Evolutionary conservation across 2,888 invertebrate species (phyloP).

Genomic region (Alsophila aescularia): DNA sequence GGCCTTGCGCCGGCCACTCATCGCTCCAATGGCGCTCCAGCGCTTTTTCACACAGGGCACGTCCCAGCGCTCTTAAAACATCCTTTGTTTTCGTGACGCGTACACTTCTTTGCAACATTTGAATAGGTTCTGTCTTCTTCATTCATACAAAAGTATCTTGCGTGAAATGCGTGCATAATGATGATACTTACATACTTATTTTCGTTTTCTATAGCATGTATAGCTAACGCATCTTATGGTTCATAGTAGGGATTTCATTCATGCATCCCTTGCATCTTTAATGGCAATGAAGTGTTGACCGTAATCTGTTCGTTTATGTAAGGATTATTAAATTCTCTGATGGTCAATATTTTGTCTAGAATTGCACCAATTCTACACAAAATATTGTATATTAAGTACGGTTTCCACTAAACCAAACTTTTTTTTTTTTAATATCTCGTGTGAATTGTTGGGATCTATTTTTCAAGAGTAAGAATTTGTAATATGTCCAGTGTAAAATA

Average conservation of each 20-base stretch:
- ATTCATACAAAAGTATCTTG: not conserved
- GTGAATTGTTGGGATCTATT: too few species aligned
- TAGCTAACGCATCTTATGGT: too few species aligned
- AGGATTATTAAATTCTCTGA: too few species aligned
- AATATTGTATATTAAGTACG: too few species aligned
- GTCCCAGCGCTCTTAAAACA: conserved; percentile 43
- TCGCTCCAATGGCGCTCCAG: conserved; percentile 41
- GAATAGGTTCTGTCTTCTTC: conserved; percentile 14
- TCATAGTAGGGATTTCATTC: not conserved
- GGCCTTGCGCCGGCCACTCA: conserved; percentile 47
- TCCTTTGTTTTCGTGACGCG: conserved; percentile 47
- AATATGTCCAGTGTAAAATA: conserved; percentile 5
- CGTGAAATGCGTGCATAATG: too few species aligned
- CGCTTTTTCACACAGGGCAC: conserved; percentile 40
- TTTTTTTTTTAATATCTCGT: too few species aligned
- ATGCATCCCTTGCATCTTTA: not conserved
- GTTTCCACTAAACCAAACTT: too few species aligned
- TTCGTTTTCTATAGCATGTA: too few species aligned
- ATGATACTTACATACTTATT: too few species aligned
- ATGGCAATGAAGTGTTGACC: not conserved
- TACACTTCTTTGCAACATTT: conserved; percentile 23
- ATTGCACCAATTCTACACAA: too few species aligned
- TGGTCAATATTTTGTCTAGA: too few species aligned
- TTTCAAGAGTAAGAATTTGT: not conserved
- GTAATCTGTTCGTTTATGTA: too few species aligned